A percentile compares a stretch with the other conserved stretches of the same genome.
phyloP scores from a whole-genome alignment of 30 jellyfish, hydroid and myxozoan species.

The Cassiopea andromeda region DNA sequence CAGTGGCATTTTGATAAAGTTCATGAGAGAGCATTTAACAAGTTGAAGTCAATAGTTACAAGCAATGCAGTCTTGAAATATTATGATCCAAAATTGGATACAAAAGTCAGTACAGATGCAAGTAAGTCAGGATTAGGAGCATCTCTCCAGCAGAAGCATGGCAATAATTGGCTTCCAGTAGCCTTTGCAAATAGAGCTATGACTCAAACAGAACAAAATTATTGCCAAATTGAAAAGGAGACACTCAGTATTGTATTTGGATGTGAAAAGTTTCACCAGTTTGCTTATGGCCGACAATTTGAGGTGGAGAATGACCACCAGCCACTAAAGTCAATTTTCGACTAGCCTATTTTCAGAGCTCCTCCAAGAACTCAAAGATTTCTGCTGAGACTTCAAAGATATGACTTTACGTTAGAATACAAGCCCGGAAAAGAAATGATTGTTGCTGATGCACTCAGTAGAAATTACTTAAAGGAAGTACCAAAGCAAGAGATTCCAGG shows the following conservation, averaged over 20 bases:
- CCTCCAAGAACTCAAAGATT: slow-evolving; percentile 71
- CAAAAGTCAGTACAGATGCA: slow-evolving; percentile 27
- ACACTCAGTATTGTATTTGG: slow-evolving; percentile 61
- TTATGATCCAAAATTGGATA: slow-evolving; percentile 22
- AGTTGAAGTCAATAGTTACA: slow-evolving; percentile 31
- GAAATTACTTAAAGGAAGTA: slow-evolving; percentile 12
- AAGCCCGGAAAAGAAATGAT: slow-evolving; percentile 47
- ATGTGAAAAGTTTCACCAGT: slow-evolving; percentile 63
- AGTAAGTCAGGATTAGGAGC: slow-evolving; percentile 36
- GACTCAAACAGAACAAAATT: slow-evolving; percentile 43
- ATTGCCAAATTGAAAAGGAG: slow-evolving; percentile 55
- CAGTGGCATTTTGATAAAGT: neutral
- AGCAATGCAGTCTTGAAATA: slow-evolving; percentile 27
- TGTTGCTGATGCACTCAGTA: slow-evolving; percentile 27
- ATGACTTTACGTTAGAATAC: slow-evolving; percentile 33
- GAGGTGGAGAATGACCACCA: slow-evolving; percentile 46
- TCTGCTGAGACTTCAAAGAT: slow-evolving; percentile 50
- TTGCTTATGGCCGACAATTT: slow-evolving; percentile 45
- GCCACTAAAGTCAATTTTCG: slow-evolving; percentile 67
- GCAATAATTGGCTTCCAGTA: slow-evolving; percentile 22
- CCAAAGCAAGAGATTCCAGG: slow-evolving; percentile 39
- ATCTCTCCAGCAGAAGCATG: slow-evolving; percentile 49
- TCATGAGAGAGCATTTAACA: slow-evolving; percentile 29
- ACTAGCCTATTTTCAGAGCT: slow-evolving; percentile 56
- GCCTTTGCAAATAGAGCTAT: slow-evolving; percentile 29